Percentiles rank a stretch among this genome's conserved stretches.
Conservation (phyloP, 2,888 invertebrate genomes). For the Rhyacophila evoluta region DNA sequence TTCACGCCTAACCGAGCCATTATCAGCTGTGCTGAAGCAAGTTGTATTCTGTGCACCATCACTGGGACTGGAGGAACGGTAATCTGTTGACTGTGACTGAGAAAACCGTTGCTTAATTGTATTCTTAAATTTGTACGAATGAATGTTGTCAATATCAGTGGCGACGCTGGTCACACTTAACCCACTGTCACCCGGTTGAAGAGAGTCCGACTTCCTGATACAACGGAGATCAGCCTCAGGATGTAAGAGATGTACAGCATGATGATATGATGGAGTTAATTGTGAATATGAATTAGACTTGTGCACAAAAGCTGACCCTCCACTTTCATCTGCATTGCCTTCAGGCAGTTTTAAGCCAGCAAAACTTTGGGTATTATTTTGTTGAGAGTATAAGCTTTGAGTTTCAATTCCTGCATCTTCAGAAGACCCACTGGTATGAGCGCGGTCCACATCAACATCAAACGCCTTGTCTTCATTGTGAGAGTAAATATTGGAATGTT, state of each 20-base stretch:
- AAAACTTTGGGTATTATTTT: slow-evolving; percentile 46
- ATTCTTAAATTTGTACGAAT: slow-evolving; percentile 93
- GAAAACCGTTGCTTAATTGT: slow-evolving; percentile 91
- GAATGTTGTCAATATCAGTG: slow-evolving; percentile 66
- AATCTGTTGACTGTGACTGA: slow-evolving; percentile 63
- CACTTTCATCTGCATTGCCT: slow-evolving; percentile 55
- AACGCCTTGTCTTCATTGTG: slow-evolving; percentile 56
- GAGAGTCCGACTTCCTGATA: slow-evolving; percentile 64
- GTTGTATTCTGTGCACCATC: slow-evolving; percentile 40
- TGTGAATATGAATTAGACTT: slow-evolving; percentile 60
- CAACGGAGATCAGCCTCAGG: slow-evolving; percentile 62
- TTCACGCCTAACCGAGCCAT: slow-evolving; percentile 37
- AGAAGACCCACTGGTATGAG: slow-evolving; percentile 57
- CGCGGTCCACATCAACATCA: slow-evolving; percentile 37
- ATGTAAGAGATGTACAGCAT: slow-evolving; percentile 56
- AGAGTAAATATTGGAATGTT: slow-evolving; percentile 64
- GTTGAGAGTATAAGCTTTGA: slow-evolving; percentile 23
- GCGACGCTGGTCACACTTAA: slow-evolving; percentile 63
- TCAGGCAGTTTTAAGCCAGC: slow-evolving; percentile 51
- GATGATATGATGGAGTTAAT: slow-evolving; percentile 56
- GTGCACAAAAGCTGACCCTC: background rate
- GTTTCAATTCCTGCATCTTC: slow-evolving; percentile 25
- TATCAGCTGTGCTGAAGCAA: slow-evolving; percentile 32
- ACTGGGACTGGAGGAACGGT: slow-evolving; percentile 51
- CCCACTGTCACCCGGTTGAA: slow-evolving; percentile 59